Conservation (phyloP, 2,797 vertebrate species). For the Hoplostethus mediterraneus region DNA sequence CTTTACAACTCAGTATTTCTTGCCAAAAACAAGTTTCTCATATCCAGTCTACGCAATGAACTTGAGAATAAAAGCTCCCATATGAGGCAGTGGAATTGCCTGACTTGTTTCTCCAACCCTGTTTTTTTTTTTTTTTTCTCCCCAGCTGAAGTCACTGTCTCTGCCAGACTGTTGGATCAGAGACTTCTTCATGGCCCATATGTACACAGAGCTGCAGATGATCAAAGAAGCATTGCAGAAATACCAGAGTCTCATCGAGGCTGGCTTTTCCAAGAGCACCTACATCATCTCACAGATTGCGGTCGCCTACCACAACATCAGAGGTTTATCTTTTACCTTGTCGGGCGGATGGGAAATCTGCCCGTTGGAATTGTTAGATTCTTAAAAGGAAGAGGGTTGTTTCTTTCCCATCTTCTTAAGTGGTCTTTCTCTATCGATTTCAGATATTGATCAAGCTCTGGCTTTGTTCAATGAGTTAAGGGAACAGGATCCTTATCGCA, state of each 20-base stretch:
- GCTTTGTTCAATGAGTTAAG: slow-evolving; percentile 96
- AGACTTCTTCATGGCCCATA: slow-evolving; percentile 99
- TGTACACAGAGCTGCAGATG: slow-evolving; percentile 98
- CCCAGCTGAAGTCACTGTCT: slow-evolving; percentile 95
- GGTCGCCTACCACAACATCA: slow-evolving; percentile 98
- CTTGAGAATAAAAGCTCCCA: not conserved
- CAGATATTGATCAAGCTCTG: slow-evolving; percentile 98
- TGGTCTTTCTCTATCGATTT: slow-evolving; percentile 35
- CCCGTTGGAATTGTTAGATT: not conserved
- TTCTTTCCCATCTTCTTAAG: not conserved
- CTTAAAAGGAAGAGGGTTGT: not conserved
- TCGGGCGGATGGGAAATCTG: not conserved
- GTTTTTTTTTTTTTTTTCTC: slow-evolving; percentile 2
- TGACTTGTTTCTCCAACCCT: not conserved
- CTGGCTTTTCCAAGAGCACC: slow-evolving; percentile 98
- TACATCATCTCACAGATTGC: slow-evolving; percentile 99
- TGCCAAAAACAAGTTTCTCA: not conserved
- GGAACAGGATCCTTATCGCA: slow-evolving; percentile 96
- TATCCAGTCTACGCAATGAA: not conserved
- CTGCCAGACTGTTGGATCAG: slow-evolving; percentile 98
- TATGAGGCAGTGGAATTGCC: not conserved
- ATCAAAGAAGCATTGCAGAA: slow-evolving; percentile 98
- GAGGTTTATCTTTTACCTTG: slow-evolving; percentile 84
- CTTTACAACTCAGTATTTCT: not conserved
- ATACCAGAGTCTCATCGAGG: slow-evolving; percentile 96